Conservation (phyloP, 2,113 vertebrate genomes). For the rabbit (Oryctolagus cuniculus) region mOryCun1.1 NC_091438.1:142541501-142542000, state of each 20-base stretch:
- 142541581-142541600: background rate
- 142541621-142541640: background rate
- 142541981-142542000: conserved; percentile 17
- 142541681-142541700: conserved; percentile 96
- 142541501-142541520: background rate
- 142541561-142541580: background rate
- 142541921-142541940: background rate
- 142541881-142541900: background rate
- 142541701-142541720: conserved; percentile 94
- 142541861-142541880: background rate
- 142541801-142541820: background rate
- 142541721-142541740: conserved; percentile 90
- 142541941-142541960: conserved; percentile 21
- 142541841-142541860: background rate
- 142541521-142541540: background rate
- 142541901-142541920: background rate
- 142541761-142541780: background rate
- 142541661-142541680: conserved; percentile 95
- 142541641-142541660: conserved; percentile 89
- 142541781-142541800: background rate
- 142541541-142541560: background rate
- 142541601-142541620: background rate
- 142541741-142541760: background rate
- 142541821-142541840: background rate
- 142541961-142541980: conserved; percentile 44